Evolutionary conservation across 2,113 vertebrate species (phyloP), one percentile per base, ranked within the genome.

Genomic region (Coturnix japonica): DNA sequence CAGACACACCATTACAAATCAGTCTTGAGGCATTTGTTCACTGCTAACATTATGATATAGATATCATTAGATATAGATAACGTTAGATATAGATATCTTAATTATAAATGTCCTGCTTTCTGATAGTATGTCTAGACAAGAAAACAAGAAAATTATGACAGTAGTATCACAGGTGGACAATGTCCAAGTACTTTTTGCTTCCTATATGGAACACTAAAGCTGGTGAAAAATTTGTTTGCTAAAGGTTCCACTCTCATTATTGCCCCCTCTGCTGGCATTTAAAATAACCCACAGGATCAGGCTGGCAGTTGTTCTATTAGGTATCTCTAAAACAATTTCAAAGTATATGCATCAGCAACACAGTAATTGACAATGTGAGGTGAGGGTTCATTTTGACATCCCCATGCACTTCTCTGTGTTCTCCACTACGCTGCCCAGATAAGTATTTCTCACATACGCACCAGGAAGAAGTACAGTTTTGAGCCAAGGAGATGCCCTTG

Each of bases 1-100:
- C 41, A 53, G 1, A 2, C 44, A 63, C 0, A 1, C 18, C 72
- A n/a, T n/a, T 28, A 72, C 17, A 61, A 37, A 51, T 5, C 4
- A 33, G 41, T 15, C 46, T 30, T 77, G 35, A 87, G 59, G 16
- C 2, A 9, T 30, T 83, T 11, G 11, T 7, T 0, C 11, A 63
- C 11, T 6, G 43, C 81, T 65, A 39, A 43, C 15, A 3, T n/a
- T 46, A 63, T 4, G 6, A 22, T 37, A 37, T 37, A 37, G 37
- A 37, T 37, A 37, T 37, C 37, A 10, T 37, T 37, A 37, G 37
- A 37, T 37, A 37, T 37, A 37, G 37, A 37, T 37, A 37, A 37
- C 10, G 37, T 37, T 37, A 37, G 37, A 37, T 37, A 49, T 17
- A 59, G 26, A 66, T 20, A 41, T 63, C 81, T 82, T 63, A 72